Evolutionary conservation across 2,888 invertebrate species (phyloP).

Genomic region (Tubulanus polymorphus): DNA sequence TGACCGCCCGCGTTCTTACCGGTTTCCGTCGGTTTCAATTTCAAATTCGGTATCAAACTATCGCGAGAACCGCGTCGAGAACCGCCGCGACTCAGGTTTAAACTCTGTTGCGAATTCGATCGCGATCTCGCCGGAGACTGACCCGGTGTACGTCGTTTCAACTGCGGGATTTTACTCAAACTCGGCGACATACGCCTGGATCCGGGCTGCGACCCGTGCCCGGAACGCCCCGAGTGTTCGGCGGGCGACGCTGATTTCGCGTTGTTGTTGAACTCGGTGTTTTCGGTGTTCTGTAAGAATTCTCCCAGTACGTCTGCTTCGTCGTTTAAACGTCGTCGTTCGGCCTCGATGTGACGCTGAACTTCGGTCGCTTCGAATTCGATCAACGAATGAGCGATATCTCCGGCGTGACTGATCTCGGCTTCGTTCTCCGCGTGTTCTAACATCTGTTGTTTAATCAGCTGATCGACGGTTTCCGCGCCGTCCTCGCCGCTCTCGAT

Average conservation of each 20-base stretch:
- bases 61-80: not conserved
- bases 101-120: not conserved
- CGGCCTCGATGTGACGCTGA: not conserved
- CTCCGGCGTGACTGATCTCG: not conserved
- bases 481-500: not conserved
- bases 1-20: not conserved
- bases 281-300: not conserved
- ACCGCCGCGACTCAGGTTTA: not conserved
- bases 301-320: not conserved
- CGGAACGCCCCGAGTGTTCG: not conserved
- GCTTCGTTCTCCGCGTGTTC: too few species aligned
- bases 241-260: not conserved
- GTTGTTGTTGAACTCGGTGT: not conserved
- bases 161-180: not conserved
- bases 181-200: not conserved
- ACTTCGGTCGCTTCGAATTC: not conserved
- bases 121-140: not conserved
- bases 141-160: not conserved
- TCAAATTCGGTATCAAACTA: too few species aligned
- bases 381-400: not conserved
- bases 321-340: not conserved
- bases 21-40: not conserved
- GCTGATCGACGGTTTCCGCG: too few species aligned
- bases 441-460: too few species aligned
- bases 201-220: not conserved